A percentile compares a stretch with the other conserved stretches of the same genome.
These are phyloP conservation scores for Cacoxenus indagator DNA, from an alignment of 2,888 invertebrate genomes.

Conservation along the genomic window DNA sequence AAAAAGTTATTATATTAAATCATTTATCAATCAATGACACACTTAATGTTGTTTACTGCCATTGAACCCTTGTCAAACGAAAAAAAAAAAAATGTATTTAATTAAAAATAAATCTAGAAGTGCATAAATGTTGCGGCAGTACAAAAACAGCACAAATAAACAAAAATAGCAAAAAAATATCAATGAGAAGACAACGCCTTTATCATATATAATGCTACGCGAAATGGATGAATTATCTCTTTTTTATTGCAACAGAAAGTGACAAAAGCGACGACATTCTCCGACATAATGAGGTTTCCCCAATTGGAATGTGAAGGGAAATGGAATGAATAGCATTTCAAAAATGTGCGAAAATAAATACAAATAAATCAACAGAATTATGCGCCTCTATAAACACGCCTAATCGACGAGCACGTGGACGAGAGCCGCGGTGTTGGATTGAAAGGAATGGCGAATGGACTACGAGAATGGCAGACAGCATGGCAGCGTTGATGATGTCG, in stretches of 20 bases:
- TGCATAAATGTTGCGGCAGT: neutral
- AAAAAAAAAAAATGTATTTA: slow-evolving; percentile 42
- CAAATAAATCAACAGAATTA: slow-evolving; percentile 1
- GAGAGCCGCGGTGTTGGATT: too few relatives aligned
- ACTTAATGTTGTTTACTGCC: slow-evolving; percentile 31
- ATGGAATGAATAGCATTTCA: neutral
- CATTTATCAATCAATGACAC: slow-evolving; percentile 53
- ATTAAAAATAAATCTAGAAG: slow-evolving; percentile 43
- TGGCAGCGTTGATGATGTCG: neutral
- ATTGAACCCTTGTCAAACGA: slow-evolving; percentile 58
- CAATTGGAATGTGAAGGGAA: neutral
- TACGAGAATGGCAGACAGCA: neutral
- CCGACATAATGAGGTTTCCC: too few relatives aligned
- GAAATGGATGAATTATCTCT: neutral
- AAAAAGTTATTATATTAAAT: slow-evolving; percentile 7
- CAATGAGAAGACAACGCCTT: neutral
- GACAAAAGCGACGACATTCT: too few relatives aligned
- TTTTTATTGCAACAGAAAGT: neutral
- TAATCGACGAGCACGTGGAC: neutral
- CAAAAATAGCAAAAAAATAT: slow-evolving; percentile 18
- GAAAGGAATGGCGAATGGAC: too few relatives aligned
- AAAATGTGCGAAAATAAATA: neutral
- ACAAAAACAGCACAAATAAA: slow-evolving; percentile 41
- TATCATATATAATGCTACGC: neutral
- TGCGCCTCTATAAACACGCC: neutral